phyloP scores from a whole-genome alignment of 2,888 invertebrate genomes.

The Euspilapteryx auroguttella region DNA sequence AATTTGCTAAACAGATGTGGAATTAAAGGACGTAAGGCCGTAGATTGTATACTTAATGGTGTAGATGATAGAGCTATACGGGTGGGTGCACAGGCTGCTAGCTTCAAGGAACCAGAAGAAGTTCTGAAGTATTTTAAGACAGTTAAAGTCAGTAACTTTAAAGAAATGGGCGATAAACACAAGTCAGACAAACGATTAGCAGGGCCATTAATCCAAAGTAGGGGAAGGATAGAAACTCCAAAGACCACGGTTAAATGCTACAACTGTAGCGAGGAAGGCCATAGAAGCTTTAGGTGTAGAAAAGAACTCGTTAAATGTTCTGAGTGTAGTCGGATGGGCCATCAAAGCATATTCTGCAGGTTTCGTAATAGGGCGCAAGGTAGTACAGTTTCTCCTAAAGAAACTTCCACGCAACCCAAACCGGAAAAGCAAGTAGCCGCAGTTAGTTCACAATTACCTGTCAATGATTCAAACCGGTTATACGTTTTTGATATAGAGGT shows the following conservation, averaged over 20 bases:
- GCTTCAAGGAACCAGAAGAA: slow-evolving; percentile 2
- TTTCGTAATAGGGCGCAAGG: too few species aligned
- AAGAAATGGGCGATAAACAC: neutral
- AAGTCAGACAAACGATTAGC: neutral
- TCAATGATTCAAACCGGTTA: neutral
- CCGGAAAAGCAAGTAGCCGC: neutral
- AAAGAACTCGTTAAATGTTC: neutral
- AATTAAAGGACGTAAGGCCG: slow-evolving; percentile 6
- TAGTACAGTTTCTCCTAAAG: neutral
- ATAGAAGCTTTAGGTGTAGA: neutral
- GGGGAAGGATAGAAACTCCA: neutral
- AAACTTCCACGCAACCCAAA: neutral
- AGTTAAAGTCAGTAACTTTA: neutral
- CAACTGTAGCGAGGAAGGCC: neutral
- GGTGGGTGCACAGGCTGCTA: slow-evolving; percentile 1
- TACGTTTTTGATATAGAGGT: neutral
- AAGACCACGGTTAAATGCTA: neutral
- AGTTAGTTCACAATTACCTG: neutral
- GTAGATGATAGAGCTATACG: slow-evolving; percentile 1
- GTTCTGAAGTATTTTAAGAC: slow-evolving; percentile 2
- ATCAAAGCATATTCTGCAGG: too few species aligned
- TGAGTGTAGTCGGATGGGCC: neutral
- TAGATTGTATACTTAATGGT: slow-evolving; percentile 4
- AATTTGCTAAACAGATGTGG: slow-evolving; percentile 8
- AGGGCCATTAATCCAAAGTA: neutral